Base-by-base conservation (phyloP, 1,140 invertebrate species). In the Eubasilissa regina region DNA sequence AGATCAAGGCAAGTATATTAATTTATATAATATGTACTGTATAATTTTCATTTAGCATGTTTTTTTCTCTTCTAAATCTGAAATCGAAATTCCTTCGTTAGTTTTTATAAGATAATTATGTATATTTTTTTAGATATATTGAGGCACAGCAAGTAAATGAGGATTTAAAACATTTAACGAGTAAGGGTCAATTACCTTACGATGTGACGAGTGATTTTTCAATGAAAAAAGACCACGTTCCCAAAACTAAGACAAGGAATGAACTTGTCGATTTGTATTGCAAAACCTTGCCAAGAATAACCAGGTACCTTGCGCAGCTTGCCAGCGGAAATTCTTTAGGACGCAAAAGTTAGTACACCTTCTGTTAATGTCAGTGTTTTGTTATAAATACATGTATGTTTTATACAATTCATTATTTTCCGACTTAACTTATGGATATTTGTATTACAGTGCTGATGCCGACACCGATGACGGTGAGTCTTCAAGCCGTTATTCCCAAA, bases 381-480 rank as follows among this genome's bases (percentile, higher is more conserved):
- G n/a, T n/a, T n/a, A n/a, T n/a, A n/a, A n/a, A n/a, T n/a, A n/a
- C n/a, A n/a, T n/a, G n/a, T n/a, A n/a, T n/a, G n/a, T n/a, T n/a
- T n/a, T n/a, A n/a, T n/a, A n/a, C n/a, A n/a, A n/a, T n/a, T n/a
- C n/a, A n/a, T n/a, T n/a, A n/a, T n/a, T n/a, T n/a, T n/a, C n/a
- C n/a, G n/a, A n/a, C n/a, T n/a, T n/a, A n/a, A n/a, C n/a, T n/a
- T n/a, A n/a, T n/a, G n/a, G n/a, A n/a, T n/a, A n/a, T n/a, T n/a
- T n/a, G n/a, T n/a, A n/a, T 88, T 86, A 79, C 84, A 89, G 87
- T 86, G 51, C 15, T 84, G 6, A 85, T 84, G 8, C 84, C 87
- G 0, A 88, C 86, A 62, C 88, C 88, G 0, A 87, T 89, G 86
- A 89, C 88, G 1, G 87, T 89, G 0, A 88, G 81, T 47, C 85